These are phyloP conservation scores for Equus przewalskii DNA, from an alignment of 2,113 vertebrate species.

Conservation along the genomic window DNA sequence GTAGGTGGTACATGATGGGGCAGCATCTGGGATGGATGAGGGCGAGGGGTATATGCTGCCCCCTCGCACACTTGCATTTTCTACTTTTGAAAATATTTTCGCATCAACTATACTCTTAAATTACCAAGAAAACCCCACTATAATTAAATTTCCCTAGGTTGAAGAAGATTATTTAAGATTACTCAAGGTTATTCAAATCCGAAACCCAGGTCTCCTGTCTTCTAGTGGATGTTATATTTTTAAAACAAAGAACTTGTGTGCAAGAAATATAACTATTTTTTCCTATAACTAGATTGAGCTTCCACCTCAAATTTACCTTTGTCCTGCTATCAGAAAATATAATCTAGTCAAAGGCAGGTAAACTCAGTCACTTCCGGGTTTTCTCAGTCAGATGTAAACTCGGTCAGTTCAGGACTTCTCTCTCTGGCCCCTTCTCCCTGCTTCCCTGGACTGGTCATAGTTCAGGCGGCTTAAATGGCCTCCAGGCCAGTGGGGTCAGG, in stretches of 20 bases:
- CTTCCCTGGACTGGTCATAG: neutral
- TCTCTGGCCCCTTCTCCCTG: neutral
- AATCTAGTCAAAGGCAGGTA: neutral
- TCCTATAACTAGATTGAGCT: neutral
- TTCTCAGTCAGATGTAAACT: neutral
- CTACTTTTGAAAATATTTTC: neutral
- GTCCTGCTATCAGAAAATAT: neutral
- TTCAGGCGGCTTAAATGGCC: neutral
- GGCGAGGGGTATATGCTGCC: neutral
- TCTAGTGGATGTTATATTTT: neutral
- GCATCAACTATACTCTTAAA: neutral
- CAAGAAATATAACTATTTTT: neutral
- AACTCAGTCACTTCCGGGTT: neutral
- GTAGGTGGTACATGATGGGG: neutral
- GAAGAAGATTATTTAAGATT: too few relatives aligned
- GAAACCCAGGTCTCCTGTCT: neutral
- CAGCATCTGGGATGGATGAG: neutral
- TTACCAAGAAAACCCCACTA: neutral
- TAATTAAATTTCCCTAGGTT: neutral
- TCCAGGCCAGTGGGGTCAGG: neutral
- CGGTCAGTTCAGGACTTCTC: neutral
- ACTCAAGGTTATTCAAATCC: neutral
- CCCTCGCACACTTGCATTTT: neutral
- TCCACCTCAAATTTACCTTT: neutral
- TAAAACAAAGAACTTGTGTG: neutral